Base-by-base conservation (phyloP, 2,888 invertebrate genomes). In the Conistra vaccinii region DNA sequence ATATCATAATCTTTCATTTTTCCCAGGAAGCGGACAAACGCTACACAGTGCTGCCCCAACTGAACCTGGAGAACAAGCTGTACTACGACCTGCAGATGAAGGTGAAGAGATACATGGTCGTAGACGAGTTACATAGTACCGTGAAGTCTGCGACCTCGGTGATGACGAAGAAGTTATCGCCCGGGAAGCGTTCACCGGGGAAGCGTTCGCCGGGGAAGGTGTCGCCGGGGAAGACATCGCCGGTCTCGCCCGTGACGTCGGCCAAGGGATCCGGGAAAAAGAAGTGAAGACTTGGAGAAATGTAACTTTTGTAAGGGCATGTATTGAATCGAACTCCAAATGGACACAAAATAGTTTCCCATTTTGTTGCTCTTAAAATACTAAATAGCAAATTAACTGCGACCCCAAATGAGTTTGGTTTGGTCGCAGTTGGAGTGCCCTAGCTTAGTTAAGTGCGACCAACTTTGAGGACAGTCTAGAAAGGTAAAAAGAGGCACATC, bases 41-140 rank as follows among this genome's bases (percentile, higher is more conserved):
- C 0, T 2, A 88, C 0, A 87, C 91, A 10, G 85, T 95, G 0
- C 74, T 95, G 2, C 96, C 95, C 0, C 96, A 96, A 77, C 62
- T 96, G 65, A 94, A 93, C 82, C 93, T 88, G 42, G 93, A 93
- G 12, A 95, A 95, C 76, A 82, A 45, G 0, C 70, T 94, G 1
- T 95, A 95, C 79, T 2, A 32, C 0, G 91, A 92, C 0, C 81
- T 96, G n/a, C 93, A 92, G 78, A 61, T 42, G 3, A 90, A 86
- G 17, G 92, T 94, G n/a, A 90, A 84, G 74, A 81, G n/a, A n/a
- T n/a, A n/a, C n/a, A n/a, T n/a, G n/a, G n/a, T n/a, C n/a, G n/a
- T n/a, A n/a, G n/a, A n/a, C n/a, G n/a, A n/a, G n/a, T n/a, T n/a
- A n/a, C n/a, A n/a, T n/a, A n/a, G n/a, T n/a, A n/a, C n/a, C n/a